phyloP scores from a whole-genome alignment of 2,797 vertebrate genomes.

The Megaceryle alcyon region DNA sequence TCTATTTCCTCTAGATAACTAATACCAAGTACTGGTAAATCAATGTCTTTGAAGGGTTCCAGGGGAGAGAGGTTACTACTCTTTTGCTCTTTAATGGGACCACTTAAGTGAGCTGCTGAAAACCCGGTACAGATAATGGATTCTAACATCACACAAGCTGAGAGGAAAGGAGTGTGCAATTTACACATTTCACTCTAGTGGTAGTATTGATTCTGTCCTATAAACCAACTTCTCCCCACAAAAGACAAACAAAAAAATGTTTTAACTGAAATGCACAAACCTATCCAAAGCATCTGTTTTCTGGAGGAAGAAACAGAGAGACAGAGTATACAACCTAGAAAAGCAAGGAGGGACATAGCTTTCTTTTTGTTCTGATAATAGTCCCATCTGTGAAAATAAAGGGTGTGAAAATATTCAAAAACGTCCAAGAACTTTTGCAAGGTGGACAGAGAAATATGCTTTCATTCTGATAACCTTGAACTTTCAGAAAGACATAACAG shows the following conservation, averaged over 20 bases:
- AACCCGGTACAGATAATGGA: slow-evolving; percentile 20
- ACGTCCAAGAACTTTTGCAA: slow-evolving; percentile 20
- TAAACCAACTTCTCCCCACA: neutral
- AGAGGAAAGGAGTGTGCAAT: neutral
- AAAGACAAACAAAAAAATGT: neutral
- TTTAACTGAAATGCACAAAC: neutral
- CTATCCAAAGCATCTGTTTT: neutral
- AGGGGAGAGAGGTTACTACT: neutral
- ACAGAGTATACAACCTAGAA: neutral
- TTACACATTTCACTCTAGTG: slow-evolving; percentile 15
- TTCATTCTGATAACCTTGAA: slow-evolving; percentile 53
- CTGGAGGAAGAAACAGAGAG: neutral
- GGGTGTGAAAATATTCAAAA: slow-evolving; percentile 63
- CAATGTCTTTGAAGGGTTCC: neutral
- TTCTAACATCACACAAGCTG: neutral
- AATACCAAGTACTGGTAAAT: neutral
- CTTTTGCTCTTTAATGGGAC: neutral
- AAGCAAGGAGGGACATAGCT: neutral
- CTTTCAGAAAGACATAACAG: neutral
- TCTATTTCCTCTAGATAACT: neutral
- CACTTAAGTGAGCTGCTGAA: slow-evolving; percentile 5
- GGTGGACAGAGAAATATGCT: neutral
- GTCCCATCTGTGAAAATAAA: slow-evolving; percentile 44
- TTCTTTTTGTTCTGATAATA: slow-evolving; percentile 46
- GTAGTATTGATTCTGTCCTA: slow-evolving; percentile 14